Base-by-base conservation (phyloP, 2,888 invertebrate genomes). In the Molorchus minor region DNA sequence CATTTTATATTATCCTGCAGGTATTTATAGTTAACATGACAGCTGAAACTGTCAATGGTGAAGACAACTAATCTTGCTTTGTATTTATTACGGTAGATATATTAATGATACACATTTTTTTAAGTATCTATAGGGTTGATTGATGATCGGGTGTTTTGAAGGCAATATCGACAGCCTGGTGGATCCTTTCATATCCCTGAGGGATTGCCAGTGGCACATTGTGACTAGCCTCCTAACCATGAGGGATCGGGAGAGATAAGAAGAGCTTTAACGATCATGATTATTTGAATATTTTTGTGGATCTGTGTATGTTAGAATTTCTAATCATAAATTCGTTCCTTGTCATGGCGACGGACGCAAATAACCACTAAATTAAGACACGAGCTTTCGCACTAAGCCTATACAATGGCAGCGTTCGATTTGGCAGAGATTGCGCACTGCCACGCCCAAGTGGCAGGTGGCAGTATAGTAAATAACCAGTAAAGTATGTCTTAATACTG, bases 111-210 rank as follows among this genome's bases (percentile, higher is more conserved):
- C 33, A 30, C 25, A 10, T 61, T 47, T 56, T n/a, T 55, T 51
- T 43, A 15, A 41, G 33, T 30, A 46, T 53, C 17, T 19, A 49
- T 49, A 12, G 19, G 25, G 10, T 40, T 58, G 58, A 61, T 64
- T 61, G 58, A 58, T 61, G 58, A 61, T 53, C 45, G 45, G 56
- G 56, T 55, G 53, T 58, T 61, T 60, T 61, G 44, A 56, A 52
- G 38, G 58, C 45, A 58, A 61, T 43, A 56, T 64, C 53, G 61
- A 61, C 60, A 54, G 40, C 52, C 55, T 45, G 46, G 52, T 55
- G 54, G 61, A 21, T 16, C 45, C 40, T 30, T 19, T 47, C 53
- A 56, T 53, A 53, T 56, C 57, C 55, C 41, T 44, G 19, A 13
- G 45, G 46, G 40, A 25, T 51, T 59, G 49, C 44, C 52, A 20